A percentile compares a stretch with the other conserved stretches of the same genome.
phyloP scores from a whole-genome alignment of 2,113 vertebrate genomes.

The Tamias sibiricus region DNA sequence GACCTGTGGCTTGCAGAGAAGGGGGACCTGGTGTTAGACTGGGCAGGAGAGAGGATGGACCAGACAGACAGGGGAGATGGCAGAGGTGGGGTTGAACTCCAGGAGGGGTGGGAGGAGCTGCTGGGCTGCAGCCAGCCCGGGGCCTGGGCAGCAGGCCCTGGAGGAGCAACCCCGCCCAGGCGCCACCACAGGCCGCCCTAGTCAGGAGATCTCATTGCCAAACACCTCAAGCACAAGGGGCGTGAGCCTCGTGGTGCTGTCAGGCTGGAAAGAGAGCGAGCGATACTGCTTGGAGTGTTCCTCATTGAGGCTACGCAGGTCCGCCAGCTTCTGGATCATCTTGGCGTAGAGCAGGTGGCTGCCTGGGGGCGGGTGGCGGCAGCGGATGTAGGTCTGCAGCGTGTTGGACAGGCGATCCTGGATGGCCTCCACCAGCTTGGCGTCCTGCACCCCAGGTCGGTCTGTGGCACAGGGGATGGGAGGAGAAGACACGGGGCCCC shows the following conservation, averaged over 20 bases:
- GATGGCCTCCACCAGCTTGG: conserved; percentile 92
- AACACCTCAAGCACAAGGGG: conserved; percentile 97
- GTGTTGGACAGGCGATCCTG: conserved; percentile 95
- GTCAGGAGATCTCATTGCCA: conserved; percentile 95
- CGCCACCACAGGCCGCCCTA: rapidly evolving
- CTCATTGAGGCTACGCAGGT: conserved; percentile 97
- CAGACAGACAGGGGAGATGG: neutral
- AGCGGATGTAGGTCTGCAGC: conserved; percentile 96
- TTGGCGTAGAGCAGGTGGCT: conserved; percentile 95
- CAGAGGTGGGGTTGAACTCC: neutral
- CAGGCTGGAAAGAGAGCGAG: conserved; percentile 94
- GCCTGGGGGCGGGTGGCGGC: conserved; percentile 90
- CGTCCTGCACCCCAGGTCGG: conserved; percentile 95
- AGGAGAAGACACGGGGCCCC: neutral
- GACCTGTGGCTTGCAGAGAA: neutral
- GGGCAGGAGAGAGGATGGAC: neutral
- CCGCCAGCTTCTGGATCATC: conserved; percentile 99
- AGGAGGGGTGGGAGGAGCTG: neutral
- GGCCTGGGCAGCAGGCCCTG: neutral
- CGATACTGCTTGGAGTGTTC: conserved; percentile 98
- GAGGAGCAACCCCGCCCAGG: neutral
- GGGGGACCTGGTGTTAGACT: neutral
- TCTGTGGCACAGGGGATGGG: conserved; percentile 84
- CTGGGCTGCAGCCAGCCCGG: neutral
- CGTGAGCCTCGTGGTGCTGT: conserved; percentile 97